These are phyloP conservation scores for Smutsia temminckii DNA, from an alignment of 2,797 vertebrate species.

Conservation along the genomic window DNA sequence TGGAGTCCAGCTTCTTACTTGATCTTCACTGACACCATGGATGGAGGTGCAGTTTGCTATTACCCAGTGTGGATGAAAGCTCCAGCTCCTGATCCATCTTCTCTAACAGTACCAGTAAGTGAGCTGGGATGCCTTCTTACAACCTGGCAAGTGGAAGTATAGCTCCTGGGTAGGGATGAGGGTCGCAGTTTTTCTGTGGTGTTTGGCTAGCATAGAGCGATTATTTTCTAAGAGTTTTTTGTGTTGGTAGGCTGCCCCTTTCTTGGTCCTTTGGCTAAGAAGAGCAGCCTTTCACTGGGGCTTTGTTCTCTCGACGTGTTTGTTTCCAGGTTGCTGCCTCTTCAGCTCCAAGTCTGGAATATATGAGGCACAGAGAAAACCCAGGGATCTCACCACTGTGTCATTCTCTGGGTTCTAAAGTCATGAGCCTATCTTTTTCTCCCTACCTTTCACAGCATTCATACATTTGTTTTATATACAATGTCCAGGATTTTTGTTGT, in stretches of 20 bases:
- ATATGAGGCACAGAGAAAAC: background rate
- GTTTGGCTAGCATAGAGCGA: too few species aligned
- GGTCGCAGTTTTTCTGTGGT: background rate
- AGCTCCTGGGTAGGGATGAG: background rate
- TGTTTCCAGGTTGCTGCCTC: background rate
- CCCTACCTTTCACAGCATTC: background rate
- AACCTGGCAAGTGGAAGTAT: background rate
- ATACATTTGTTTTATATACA: background rate
- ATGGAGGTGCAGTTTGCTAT: background rate
- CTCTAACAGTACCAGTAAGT: accelerated
- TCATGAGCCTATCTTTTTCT: background rate
- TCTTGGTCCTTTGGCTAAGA: background rate
- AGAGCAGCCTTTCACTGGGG: background rate
- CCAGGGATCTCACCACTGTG: background rate
- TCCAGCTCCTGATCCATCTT: background rate
- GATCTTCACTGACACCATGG: background rate
- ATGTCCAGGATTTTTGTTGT: background rate
- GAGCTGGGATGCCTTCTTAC: background rate
- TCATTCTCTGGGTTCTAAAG: background rate
- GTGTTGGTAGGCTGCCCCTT: background rate
- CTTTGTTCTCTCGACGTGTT: background rate
- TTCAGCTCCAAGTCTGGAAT: background rate
- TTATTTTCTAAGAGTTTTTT: background rate
- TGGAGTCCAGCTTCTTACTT: background rate
- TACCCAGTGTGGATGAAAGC: too few species aligned